Conservation (phyloP, 2,113 vertebrate genomes). For the Benitochromis conjunctus region DNA sequence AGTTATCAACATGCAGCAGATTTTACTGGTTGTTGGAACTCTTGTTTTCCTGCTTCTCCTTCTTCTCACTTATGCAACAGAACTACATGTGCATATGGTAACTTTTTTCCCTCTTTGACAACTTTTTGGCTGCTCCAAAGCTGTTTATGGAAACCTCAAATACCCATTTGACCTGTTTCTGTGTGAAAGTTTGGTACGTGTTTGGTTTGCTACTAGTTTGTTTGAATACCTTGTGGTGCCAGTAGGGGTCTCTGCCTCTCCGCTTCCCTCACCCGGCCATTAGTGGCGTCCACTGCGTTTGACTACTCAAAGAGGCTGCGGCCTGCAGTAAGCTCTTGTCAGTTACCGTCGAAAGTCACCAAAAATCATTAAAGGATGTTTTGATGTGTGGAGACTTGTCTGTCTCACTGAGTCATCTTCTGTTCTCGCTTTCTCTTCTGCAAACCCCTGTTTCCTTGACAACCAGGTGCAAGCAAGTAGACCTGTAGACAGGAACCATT, state of each 20-base stretch:
- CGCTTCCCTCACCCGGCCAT: constrained; percentile 9
- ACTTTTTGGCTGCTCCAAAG: neutral
- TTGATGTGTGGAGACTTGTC: constrained; percentile 14
- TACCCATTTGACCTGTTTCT: neutral
- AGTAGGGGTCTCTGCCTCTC: constrained; percentile 59
- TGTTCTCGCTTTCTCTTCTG: neutral
- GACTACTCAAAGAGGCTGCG: neutral
- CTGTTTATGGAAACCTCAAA: neutral
- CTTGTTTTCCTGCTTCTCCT: neutral
- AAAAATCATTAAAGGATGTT: constrained; percentile 9
- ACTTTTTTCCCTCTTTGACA: neutral
- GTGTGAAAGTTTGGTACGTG: neutral
- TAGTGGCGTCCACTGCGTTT: neutral
- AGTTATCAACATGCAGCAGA: neutral
- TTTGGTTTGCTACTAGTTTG: neutral
- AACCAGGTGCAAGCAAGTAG: constrained; percentile 42
- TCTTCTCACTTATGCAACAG: neutral
- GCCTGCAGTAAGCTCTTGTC: neutral
- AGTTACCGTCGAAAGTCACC: constrained; percentile 17
- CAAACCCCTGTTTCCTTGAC: constrained; percentile 56
- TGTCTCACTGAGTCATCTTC: constrained; percentile 8
- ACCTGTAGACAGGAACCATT: constrained; percentile 8
- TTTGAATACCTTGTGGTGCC: constrained; percentile 12
- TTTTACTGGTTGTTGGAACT: neutral
- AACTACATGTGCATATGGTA: neutral